phyloP scores from a whole-genome alignment of 2,113 vertebrate genomes.

The Orientallactaga bullata region DNA sequence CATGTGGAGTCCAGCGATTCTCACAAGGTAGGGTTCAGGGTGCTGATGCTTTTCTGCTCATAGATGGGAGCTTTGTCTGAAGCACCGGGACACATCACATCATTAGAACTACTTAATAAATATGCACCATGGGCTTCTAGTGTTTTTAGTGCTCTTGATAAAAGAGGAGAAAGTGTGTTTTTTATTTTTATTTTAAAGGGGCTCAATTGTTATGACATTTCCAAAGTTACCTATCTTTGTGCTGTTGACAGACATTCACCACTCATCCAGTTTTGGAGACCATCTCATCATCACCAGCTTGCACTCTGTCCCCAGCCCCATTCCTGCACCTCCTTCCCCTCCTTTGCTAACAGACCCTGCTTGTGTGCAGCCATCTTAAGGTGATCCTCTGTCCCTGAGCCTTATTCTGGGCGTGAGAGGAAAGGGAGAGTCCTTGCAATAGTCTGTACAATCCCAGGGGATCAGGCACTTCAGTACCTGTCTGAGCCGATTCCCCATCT shows the following conservation, averaged over 20 bases:
- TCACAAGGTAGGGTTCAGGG: background rate
- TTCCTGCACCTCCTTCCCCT: background rate
- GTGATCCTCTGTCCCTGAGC: no score
- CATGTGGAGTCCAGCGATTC: background rate
- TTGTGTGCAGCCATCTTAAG: background rate
- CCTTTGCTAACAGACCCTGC: background rate
- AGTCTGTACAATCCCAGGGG: background rate
- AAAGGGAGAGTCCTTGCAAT: background rate
- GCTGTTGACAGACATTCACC: background rate
- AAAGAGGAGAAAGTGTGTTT: background rate
- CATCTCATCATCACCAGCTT: background rate
- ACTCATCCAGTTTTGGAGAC: background rate
- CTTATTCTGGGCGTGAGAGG: background rate
- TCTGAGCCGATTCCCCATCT: background rate
- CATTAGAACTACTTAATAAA: background rate
- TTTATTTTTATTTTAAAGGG: conserved; percentile 16
- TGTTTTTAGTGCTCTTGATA: background rate
- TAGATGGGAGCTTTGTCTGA: background rate
- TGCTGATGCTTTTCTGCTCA: background rate
- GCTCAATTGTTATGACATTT: background rate
- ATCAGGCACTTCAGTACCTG: background rate
- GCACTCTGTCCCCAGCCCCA: background rate
- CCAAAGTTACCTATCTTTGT: conserved; percentile 12
- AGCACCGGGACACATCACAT: background rate
- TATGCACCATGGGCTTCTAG: background rate